Evolutionary conservation across 2,888 invertebrate species (phyloP), one percentile per base, ranked within the genome.

Genomic region (Scaptomyza parva): DNA sequence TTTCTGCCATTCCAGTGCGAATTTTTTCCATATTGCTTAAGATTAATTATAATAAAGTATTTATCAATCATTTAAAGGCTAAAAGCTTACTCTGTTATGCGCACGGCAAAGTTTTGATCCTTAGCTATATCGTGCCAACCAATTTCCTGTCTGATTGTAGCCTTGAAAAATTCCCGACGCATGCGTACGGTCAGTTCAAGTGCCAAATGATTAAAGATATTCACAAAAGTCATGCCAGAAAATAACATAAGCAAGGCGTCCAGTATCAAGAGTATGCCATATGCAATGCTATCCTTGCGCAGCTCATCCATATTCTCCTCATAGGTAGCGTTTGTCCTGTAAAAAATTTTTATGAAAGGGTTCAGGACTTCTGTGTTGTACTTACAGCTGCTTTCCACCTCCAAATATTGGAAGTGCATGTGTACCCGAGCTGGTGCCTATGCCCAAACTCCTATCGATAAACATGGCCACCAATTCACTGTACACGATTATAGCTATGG

Each of bases 1-100:
- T 97, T 90, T 96, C 96, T 0, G 96, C 96, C 11, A 96, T 95
- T 1, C 97, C 97, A 76, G 96, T 96, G 69, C 96, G 95, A 84
- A 96, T 94, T 90, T 95, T 95, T 73, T 95, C 95, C 74, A 96
- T 92, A 88, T 96, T 95, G 89, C 96, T 95, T 87, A 3, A 91
- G 66, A 9, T 1, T 12, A 2, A 37, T 39, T 62, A 6, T 17
- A 3, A 7, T 22, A 14, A 20, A 9, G 17, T 33, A 7, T 14
- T 17, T 12, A 18, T 18, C 8, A 37, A 17, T 11, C 0, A n/a
- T 22, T 14, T 12, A 2, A 7, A 17, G 4, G 3, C 11, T 5
- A 2, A 18, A 47, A 20, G 55, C 76, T 93, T 92, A 95, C 95
- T 95, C 95, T 0, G 95, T 94, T 45, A 95, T 94, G 89, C 94